Evolutionary conservation across 2,113 vertebrate genomes (phyloP).

Genomic region (Ahaetulla prasina): DNA sequence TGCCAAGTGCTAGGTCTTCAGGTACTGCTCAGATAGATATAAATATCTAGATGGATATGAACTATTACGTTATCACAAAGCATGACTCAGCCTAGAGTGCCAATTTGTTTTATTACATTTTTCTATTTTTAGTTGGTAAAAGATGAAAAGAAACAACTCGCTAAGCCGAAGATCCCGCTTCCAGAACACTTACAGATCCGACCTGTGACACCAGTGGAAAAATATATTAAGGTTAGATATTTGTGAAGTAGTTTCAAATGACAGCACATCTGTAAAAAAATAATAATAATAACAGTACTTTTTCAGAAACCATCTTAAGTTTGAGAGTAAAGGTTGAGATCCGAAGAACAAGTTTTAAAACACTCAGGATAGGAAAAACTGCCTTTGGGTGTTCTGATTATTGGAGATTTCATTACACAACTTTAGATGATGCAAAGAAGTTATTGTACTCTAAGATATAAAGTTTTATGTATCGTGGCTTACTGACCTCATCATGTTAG

Average conservation of each 20-base stretch:
- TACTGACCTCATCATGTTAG: neutral
- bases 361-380: constrained; percentile 20
- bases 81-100: neutral
- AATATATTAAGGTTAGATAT: constrained; percentile 71
- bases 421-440: neutral
- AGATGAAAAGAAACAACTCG: constrained; percentile 41
- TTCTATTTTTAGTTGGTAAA: constrained; percentile 61
- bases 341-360: constrained; percentile 4
- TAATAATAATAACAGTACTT: neutral
- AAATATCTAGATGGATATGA: neutral
- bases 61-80: constrained; percentile 1
- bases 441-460: neutral
- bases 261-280: neutral
- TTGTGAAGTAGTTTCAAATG: constrained; percentile 12
- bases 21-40: neutral
- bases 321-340: constrained; percentile 41
- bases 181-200: constrained; percentile 66
- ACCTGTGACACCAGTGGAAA: constrained; percentile 70
- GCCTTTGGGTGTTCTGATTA: constrained; percentile 17
- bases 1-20: constrained; percentile 9
- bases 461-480: neutral
- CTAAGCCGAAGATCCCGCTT: constrained; percentile 59
- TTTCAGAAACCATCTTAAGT: constrained; percentile 27
- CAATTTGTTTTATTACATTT: constrained; percentile 24
- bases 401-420: constrained; percentile 16